Evolutionary conservation across 2,797 vertebrate species (phyloP).

Genomic region (Phoebastria nigripes): DNA sequence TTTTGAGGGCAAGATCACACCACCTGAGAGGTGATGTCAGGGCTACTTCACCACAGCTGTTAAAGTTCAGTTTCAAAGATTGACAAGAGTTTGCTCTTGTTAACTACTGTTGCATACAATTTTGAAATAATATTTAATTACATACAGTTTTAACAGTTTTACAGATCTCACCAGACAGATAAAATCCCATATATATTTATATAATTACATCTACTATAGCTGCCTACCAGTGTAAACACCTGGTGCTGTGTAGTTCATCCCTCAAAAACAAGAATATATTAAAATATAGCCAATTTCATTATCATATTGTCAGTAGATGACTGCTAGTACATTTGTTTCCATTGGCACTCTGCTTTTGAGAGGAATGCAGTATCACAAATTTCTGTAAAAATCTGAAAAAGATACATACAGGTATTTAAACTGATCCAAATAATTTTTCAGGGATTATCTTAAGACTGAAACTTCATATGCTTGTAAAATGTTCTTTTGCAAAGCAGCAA

Average conservation of each 20-base stretch:
- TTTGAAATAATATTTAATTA: neutral
- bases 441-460: neutral
- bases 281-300: neutral
- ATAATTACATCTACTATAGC: neutral
- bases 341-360: neutral
- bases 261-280: neutral
- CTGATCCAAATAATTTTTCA: neutral
- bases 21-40: neutral
- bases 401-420: neutral
- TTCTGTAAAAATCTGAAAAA: neutral
- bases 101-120: neutral
- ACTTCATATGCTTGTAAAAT: neutral
- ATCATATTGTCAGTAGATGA: neutral
- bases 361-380: neutral
- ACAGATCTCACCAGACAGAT: neutral
- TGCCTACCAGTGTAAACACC: neutral
- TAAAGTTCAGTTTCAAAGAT: neutral
- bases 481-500: neutral
- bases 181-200: neutral
- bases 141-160: neutral
- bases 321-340: neutral
- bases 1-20: neutral
- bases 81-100: neutral
- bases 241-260: neutral
- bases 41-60: neutral